phyloP scores from a whole-genome alignment of 37 sponge, comb jelly and placozoan species.

The Bolinopsis microptera region DNA sequence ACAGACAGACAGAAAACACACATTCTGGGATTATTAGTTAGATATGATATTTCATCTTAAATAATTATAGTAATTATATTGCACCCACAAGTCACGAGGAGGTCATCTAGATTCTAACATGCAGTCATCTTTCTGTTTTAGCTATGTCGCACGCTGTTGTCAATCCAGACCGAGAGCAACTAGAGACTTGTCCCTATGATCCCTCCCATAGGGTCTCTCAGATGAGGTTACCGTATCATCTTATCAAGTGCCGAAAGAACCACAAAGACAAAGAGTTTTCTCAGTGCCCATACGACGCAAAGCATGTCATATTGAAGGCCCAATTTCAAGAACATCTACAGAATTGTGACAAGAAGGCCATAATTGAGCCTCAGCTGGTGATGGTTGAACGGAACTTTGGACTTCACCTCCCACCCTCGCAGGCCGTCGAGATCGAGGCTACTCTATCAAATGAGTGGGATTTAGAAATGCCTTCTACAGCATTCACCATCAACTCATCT shows the following conservation, averaged over 20 bases:
- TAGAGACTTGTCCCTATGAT: slow-evolving; percentile 80
- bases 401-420: neutral
- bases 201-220: slow-evolving; percentile 76
- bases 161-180: slow-evolving; percentile 73
- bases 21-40: too few relatives aligned
- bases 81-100: too few relatives aligned
- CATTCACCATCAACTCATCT: slow-evolving; percentile 1
- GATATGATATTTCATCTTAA: too few relatives aligned
- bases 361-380: slow-evolving; percentile 50
- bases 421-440: neutral
- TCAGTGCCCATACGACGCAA: slow-evolving; percentile 30
- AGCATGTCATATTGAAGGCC: neutral
- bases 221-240: slow-evolving; percentile 83
- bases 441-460: slow-evolving; percentile 40
- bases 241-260: slow-evolving; percentile 79
- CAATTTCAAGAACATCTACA: neutral
- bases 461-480: neutral
- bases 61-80: too few relatives aligned
- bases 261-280: slow-evolving; percentile 32
- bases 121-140: too few relatives aligned
- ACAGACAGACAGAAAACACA: too few relatives aligned
- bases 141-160: slow-evolving; percentile 47
- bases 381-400: neutral
- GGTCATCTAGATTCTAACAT: too few relatives aligned
- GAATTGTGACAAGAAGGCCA: slow-evolving; percentile 22